These are phyloP conservation scores for Synaphobranchus kaupii DNA, from an alignment of 2,797 vertebrate species.

Conservation along the genomic window DNA sequence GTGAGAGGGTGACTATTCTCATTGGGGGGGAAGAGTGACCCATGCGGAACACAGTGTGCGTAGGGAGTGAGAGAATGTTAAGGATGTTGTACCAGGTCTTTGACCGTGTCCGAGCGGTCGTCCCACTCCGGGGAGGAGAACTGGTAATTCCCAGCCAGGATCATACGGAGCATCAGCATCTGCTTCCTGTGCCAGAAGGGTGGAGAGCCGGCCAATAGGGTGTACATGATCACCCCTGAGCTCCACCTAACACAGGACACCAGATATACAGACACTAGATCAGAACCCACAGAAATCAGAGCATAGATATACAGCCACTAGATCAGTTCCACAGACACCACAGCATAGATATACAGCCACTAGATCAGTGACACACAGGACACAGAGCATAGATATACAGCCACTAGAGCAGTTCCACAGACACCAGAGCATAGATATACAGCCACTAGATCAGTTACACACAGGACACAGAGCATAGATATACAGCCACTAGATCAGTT, in stretches of 20 bases:
- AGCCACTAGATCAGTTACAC: too few relatives aligned
- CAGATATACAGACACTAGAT: not conserved
- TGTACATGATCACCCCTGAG: constrained; percentile 96
- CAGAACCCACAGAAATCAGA: not conserved
- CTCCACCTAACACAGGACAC: constrained; percentile 82
- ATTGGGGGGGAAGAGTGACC: too few relatives aligned
- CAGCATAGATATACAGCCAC: not conserved
- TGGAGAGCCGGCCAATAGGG: constrained; percentile 90
- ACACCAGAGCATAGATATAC: too few relatives aligned
- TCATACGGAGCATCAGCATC: constrained; percentile 97
- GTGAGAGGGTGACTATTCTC: not conserved
- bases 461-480: too few relatives aligned
- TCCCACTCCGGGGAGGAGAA: constrained; percentile 94
- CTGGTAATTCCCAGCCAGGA: constrained; percentile 86
- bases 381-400: not conserved
- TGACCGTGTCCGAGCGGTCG: constrained; percentile 92
- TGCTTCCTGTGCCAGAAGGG: constrained; percentile 99
- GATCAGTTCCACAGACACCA: not conserved
- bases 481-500: too few relatives aligned
- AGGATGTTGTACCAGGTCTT: constrained; percentile 82
- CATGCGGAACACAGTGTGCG: not conserved
- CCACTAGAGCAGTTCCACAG: too few relatives aligned
- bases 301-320: not conserved
- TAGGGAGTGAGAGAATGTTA: not conserved
- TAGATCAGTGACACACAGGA: not conserved